Percentiles rank a stretch among this genome's conserved stretches.
Conservation (phyloP, 2,797 vertebrate genomes). For the Eidolon dupreanum region DNA sequence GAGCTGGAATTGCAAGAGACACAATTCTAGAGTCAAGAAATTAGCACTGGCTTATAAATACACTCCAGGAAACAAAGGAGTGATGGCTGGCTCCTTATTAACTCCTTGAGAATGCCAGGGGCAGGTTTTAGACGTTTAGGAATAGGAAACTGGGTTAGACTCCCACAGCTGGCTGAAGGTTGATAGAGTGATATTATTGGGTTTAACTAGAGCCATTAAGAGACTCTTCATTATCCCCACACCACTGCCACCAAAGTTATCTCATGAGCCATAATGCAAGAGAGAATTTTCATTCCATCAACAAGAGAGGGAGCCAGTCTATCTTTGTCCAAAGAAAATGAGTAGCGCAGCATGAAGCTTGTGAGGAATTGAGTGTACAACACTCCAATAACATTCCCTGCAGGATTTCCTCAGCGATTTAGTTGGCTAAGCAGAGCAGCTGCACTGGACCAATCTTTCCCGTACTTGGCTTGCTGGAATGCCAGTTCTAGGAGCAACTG, state of each 20-base stretch:
- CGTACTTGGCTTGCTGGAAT: neutral
- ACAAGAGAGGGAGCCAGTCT: conserved; percentile 75
- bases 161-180: conserved; percentile 81
- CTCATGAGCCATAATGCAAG: conserved; percentile 69
- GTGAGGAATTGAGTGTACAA: conserved; percentile 33
- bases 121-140: conserved; percentile 72
- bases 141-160: conserved; percentile 78
- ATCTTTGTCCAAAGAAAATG: conserved; percentile 73
- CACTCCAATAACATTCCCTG: conserved; percentile 39
- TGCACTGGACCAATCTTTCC: neutral
- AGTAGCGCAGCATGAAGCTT: conserved; percentile 62
- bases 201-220: conserved; percentile 75
- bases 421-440: conserved; percentile 72
- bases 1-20: conserved; percentile 81
- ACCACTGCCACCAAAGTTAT: conserved; percentile 43
- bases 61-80: conserved; percentile 80
- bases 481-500: neutral
- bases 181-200: conserved; percentile 62
- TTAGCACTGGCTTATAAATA: conserved; percentile 83
- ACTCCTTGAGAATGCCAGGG: conserved; percentile 79
- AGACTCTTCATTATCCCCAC: conserved; percentile 71
- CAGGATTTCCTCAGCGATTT: conserved; percentile 52
- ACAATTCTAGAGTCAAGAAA: conserved; percentile 84
- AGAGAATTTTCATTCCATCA: conserved; percentile 66
- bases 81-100: conserved; percentile 79